Base-by-base conservation (phyloP, 2,888 invertebrate species). In the Chrysolina oricalcia region DNA sequence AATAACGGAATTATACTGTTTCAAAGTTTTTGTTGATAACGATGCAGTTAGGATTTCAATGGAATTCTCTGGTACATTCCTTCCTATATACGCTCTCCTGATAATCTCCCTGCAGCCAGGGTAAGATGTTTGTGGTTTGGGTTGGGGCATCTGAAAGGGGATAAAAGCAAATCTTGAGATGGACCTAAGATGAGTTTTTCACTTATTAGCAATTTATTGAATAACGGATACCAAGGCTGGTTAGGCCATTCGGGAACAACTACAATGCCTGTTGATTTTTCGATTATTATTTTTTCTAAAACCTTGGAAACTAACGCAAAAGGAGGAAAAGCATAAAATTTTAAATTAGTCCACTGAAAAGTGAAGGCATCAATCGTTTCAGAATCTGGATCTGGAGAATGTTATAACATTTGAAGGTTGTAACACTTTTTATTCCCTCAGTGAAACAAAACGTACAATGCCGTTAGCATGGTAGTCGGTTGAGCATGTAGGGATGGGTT, bases 251-350 rank as follows among this genome's bases (percentile, higher is more conserved):
- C 2, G 21, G 70, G 74, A 19, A 65, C 70, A 11, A 73, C 53
- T 4, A 73, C 59, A 46, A 73, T 70, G 27, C 70, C 70, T 46
- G 17, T 64, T 40, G 74, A 70, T 74, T 74, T 17, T 59, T 65
- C 65, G 4, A 43, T 15, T 19, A 41, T 65, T 8, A 65, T 65
- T 4, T 65, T n/a, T 69, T 73, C 50, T 13, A 73, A 6, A 63
- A 70, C 64, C 48, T 48, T 70, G 21, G 70, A 4, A 50, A 74
- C 53, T 43, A 70, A 23, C 15, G 62, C 35, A 21, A 74, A 56
- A 4, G 56, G 65, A 2, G 67, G 70, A 41, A 73, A 74, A 40
- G 70, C 70, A 59, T 74, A 65, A 56, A 74, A 70, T 5, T 50
- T 50, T 27, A 41, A 11, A 46, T 50, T 15, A 50, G 27, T 63